These are phyloP conservation scores for Nasonia longicornis DNA, from an alignment of 1,140 invertebrate genomes.

Conservation along the genomic window DNA sequence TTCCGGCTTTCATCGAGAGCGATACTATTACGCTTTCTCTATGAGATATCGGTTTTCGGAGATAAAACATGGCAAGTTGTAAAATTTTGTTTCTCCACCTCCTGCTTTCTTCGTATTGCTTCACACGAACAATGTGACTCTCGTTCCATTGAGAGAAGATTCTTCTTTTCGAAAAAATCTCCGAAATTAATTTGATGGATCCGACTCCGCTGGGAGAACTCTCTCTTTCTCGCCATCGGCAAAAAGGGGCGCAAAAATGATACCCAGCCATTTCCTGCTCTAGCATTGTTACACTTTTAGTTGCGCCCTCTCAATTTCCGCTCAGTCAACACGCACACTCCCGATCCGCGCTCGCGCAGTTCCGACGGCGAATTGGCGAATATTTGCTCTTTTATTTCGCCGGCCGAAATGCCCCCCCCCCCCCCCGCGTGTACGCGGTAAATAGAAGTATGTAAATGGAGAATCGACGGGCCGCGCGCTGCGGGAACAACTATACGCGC, in stretches of 20 bases:
- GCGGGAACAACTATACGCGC: not conserved
- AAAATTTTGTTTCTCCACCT: not conserved
- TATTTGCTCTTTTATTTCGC: conserved; percentile 27
- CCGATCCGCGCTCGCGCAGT: not conserved
- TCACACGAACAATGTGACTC: not conserved
- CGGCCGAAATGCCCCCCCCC: not conserved
- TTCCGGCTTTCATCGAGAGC: conserved; percentile 3
- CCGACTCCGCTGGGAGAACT: too few species aligned
- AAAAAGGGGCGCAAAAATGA: not conserved
- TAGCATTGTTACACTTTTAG: conserved; percentile 2
- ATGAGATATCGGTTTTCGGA: conserved; percentile 12
- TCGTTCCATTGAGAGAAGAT: not conserved
- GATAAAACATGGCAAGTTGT: not conserved
- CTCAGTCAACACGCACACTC: not conserved
- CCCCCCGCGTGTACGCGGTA: conserved; percentile 5
- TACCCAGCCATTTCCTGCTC: not conserved
- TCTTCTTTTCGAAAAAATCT: not conserved
- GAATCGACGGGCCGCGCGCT: conserved; percentile 1
- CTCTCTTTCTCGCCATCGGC: not conserved
- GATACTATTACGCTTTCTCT: conserved; percentile 3
- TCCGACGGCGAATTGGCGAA: not conserved
- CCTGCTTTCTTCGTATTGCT: not conserved
- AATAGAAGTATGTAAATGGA: conserved; percentile 30
- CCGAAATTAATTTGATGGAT: not conserved
- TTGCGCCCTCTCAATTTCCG: not conserved